phyloP scores from a whole-genome alignment of 1,140 invertebrate genomes.

The Macrocentrus cingulum region DNA sequence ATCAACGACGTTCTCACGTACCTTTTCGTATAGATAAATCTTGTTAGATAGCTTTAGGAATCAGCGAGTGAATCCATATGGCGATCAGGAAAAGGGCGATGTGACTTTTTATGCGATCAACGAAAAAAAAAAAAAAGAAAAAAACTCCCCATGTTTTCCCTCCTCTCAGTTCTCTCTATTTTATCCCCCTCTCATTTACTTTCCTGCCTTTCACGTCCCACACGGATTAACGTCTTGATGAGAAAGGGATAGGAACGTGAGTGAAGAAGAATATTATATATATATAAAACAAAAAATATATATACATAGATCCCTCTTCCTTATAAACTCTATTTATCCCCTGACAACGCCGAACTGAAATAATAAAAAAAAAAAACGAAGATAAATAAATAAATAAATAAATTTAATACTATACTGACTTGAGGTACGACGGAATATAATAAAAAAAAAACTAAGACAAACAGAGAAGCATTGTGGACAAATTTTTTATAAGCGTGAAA shows the following conservation, averaged over 20 bases:
- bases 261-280: constrained; percentile 17
- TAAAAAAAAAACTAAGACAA: constrained; percentile 22
- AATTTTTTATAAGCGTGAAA: constrained; percentile 13
- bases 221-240: constrained; percentile 15
- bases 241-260: constrained; percentile 1
- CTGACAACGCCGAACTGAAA: constrained; percentile 10
- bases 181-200: not conserved
- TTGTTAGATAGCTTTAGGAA: constrained; percentile 21
- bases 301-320: not conserved
- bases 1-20: constrained; percentile 26
- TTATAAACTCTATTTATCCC: not conserved
- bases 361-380: constrained; percentile 21
- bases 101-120: constrained; percentile 22
- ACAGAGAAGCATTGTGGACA: constrained; percentile 23
- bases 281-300: not conserved
- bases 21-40: constrained; percentile 22
- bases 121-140: no score
- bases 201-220: constrained; percentile 4
- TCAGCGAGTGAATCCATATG: not conserved
- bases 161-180: not conserved
- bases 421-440: constrained; percentile 17
- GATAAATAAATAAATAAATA: constrained; percentile 12
- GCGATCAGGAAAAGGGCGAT: not conserved
- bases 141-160: constrained; percentile 7
- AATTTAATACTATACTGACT: constrained; percentile 10